phyloP scores from a whole-genome alignment of 2,888 invertebrate genomes.

The Pteria penguin region DNA sequence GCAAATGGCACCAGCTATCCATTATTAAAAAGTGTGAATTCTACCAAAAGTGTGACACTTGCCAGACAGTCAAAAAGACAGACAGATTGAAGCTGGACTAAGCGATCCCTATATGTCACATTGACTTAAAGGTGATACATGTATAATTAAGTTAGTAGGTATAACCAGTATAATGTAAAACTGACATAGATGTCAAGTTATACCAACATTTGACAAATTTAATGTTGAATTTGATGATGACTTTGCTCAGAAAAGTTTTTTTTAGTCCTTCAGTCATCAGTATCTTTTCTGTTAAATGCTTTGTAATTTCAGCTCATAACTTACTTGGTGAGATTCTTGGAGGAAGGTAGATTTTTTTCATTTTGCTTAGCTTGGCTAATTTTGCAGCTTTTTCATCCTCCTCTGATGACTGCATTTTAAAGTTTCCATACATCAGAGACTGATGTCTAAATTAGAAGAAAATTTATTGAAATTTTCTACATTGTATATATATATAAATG shows the following conservation, averaged over 20 bases:
- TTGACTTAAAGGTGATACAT: too few species aligned
- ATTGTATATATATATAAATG: neutral
- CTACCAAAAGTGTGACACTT: too few species aligned
- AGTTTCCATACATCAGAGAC: conserved; percentile 73
- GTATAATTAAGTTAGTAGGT: too few species aligned
- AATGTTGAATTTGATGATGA: too few species aligned
- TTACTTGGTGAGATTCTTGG: conserved; percentile 71
- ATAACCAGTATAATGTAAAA: neutral
- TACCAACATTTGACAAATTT: neutral
- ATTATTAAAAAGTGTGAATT: too few species aligned
- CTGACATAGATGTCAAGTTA: neutral
- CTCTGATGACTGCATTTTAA: conserved; percentile 58
- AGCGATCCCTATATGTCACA: too few species aligned
- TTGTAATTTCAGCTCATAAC: conserved; percentile 24
- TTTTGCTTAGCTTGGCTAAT: conserved; percentile 71
- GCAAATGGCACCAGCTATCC: too few species aligned
- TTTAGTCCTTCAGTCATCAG: neutral
- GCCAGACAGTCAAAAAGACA: too few species aligned
- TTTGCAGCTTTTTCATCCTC: conserved; percentile 70
- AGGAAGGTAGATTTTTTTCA: conserved; percentile 77
- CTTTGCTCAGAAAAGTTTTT: too few species aligned
- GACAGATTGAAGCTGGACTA: too few species aligned
- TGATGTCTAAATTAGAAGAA: conserved; percentile 65
- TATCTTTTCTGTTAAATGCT: neutral
- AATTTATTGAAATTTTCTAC: neutral